Percentiles rank a stretch among this genome's conserved stretches.
Conservation (phyloP, 2,888 invertebrate genomes). For the Clanis bilineata region DNA sequence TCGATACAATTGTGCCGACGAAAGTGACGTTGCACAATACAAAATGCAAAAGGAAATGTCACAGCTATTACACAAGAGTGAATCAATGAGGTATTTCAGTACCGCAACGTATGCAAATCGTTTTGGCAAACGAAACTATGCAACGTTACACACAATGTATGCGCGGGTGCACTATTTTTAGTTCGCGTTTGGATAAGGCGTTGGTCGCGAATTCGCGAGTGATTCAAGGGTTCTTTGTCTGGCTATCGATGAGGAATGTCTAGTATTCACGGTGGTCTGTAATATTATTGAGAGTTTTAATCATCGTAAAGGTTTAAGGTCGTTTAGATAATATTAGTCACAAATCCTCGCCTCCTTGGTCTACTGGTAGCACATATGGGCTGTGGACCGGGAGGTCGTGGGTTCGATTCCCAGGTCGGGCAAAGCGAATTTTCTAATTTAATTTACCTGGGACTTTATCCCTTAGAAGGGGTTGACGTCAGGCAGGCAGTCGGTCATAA, state of each 20-base stretch:
- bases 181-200: constrained; percentile 4
- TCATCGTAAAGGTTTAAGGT: neutral
- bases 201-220: neutral
- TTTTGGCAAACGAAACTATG: constrained; percentile 26
- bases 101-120: constrained; percentile 20
- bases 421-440: too few relatives aligned
- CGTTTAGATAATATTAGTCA: neutral
- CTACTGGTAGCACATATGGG: too few relatives aligned
- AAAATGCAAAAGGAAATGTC: constrained; percentile 26
- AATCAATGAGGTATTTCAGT: constrained; percentile 30
- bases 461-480: too few relatives aligned
- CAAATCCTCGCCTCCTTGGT: too few relatives aligned
- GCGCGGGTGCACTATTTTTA: constrained; percentile 16
- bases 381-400: too few relatives aligned
- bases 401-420: too few relatives aligned
- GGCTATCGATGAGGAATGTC: constrained; percentile 2
- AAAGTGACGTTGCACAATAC: constrained; percentile 5
- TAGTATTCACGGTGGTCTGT: neutral
- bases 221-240: constrained; percentile 5
- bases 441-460: too few relatives aligned
- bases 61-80: constrained; percentile 24
- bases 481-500: too few relatives aligned
- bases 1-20: neutral
- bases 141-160: constrained; percentile 17
- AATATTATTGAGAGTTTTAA: too few relatives aligned